A percentile compares a stretch with the other conserved stretches of the same genome.
phyloP scores from a whole-genome alignment of 1,140 invertebrate genomes.

The Cotesia chilonis region DNA sequence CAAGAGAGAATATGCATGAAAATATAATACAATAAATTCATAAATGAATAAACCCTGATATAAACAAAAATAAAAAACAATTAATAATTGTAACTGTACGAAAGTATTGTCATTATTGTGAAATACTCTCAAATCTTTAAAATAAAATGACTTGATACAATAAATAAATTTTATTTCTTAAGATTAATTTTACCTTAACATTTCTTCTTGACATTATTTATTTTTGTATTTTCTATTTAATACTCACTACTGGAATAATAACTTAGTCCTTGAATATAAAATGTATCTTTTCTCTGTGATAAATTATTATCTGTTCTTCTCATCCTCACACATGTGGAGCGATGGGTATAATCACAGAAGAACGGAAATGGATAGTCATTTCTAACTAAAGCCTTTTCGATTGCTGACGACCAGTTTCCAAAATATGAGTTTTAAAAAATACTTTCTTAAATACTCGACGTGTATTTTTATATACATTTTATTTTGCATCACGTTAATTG shows the following conservation, averaged over 20 bases:
- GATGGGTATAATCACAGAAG: too few species aligned
- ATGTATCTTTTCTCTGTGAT: too few species aligned
- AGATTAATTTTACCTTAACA: conserved; percentile 10
- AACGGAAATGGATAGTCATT: too few species aligned
- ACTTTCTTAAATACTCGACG: neutral
- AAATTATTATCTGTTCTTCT: too few species aligned
- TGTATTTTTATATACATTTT: conserved; percentile 13
- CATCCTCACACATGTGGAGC: too few species aligned
- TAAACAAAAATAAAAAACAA: conserved; percentile 31
- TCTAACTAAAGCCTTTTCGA: too few species aligned
- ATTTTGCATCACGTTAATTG: conserved; percentile 6
- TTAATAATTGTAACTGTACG: conserved; percentile 51
- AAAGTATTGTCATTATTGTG: conserved; percentile 56
- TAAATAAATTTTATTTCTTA: conserved; percentile 38
- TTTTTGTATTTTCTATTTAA: neutral
- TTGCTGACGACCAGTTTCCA: too few species aligned
- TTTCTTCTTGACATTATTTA: too few species aligned
- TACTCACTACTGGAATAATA: too few species aligned
- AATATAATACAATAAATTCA: conserved; percentile 12
- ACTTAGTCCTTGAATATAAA: too few species aligned
- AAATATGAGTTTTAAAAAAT: neutral
- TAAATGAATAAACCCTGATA: conserved; percentile 14
- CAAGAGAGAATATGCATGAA: conserved; percentile 7
- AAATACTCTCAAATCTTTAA: conserved; percentile 60
- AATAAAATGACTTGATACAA: conserved; percentile 60